Evolutionary conservation across 2,797 vertebrate species (phyloP).

Genomic region (Eulemur albifrons): DNA sequence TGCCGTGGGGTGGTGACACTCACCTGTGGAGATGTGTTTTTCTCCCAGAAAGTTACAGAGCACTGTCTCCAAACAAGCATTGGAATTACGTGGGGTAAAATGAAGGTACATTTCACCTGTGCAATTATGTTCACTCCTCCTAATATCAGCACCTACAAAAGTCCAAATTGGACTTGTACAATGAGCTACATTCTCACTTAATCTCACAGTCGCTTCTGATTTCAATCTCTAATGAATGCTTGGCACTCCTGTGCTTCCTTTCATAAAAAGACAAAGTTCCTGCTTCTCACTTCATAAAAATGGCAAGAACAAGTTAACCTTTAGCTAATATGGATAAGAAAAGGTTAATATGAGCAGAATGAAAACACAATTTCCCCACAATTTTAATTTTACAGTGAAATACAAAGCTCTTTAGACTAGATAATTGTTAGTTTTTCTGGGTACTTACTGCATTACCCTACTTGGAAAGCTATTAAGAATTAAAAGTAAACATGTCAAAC

Average conservation of each 20-base stretch:
- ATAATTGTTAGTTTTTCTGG: slow-evolving; percentile 81
- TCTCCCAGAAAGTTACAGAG: not conserved
- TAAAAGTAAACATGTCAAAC: slow-evolving; percentile 81
- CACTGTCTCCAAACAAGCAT: not conserved
- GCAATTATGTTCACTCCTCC: slow-evolving; percentile 27
- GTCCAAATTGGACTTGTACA: slow-evolving; percentile 58
- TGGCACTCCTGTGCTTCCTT: slow-evolving; percentile 75
- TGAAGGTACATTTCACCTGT: not conserved
- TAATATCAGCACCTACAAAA: slow-evolving; percentile 57
- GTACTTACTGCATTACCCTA: slow-evolving; percentile 71
- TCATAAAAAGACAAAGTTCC: slow-evolving; percentile 81
- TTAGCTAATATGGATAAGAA: slow-evolving; percentile 78
- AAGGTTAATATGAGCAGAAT: slow-evolving; percentile 77
- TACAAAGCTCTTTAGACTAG: slow-evolving; percentile 78
- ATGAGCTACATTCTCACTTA: slow-evolving; percentile 67
- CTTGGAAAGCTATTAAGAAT: slow-evolving; percentile 79
- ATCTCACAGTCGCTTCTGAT: slow-evolving; percentile 72
- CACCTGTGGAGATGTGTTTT: not conserved
- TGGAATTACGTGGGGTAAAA: not conserved
- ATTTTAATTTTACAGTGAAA: slow-evolving; percentile 79
- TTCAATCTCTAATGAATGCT: slow-evolving; percentile 77
- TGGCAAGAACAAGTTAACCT: slow-evolving; percentile 79
- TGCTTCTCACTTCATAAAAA: slow-evolving; percentile 81
- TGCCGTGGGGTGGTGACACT: not conserved
- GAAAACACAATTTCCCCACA: slow-evolving; percentile 72